A percentile compares a stretch with the other conserved stretches of the same genome.
Conservation (phyloP, 2,888 invertebrate species). For the Disparrhopalites patrizii region DNA sequence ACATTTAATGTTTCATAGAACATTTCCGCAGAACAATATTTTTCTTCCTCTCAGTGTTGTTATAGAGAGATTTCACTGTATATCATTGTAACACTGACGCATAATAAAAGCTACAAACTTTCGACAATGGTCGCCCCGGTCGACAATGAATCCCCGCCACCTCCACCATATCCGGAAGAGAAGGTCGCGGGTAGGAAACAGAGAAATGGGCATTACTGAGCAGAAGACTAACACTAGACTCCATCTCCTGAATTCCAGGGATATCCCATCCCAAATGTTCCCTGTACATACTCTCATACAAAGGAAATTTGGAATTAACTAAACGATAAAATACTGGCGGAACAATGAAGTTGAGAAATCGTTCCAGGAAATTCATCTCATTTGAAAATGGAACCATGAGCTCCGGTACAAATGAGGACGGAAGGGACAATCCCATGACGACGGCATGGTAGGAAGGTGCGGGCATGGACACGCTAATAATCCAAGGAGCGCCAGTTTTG, state of each 20-base stretch:
- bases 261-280: constrained; percentile 26
- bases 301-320: too few relatives aligned
- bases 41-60: too few relatives aligned
- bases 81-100: too few relatives aligned
- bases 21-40: too few relatives aligned
- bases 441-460: background rate
- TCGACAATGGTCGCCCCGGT: constrained; percentile 38
- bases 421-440: constrained; percentile 1
- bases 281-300: background rate
- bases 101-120: too few relatives aligned
- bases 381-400: background rate
- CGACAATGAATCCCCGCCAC: constrained; percentile 49
- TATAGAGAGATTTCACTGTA: too few relatives aligned
- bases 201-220: constrained; percentile 46
- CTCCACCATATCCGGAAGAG: constrained; percentile 47
- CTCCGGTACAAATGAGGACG: constrained; percentile 23
- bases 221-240: constrained; percentile 42
- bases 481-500: constrained; percentile 18
- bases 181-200: constrained; percentile 40
- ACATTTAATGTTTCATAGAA: too few relatives aligned
- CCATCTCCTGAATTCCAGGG: constrained; percentile 39
- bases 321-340: too few relatives aligned
- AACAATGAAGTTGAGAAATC: constrained; percentile 6
- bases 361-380: constrained; percentile 21
- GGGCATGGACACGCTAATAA: constrained; percentile 7